Evolutionary conservation across 1,140 invertebrate genomes (phyloP).

Genomic region (Thalassaphorura encarpata): DNA sequence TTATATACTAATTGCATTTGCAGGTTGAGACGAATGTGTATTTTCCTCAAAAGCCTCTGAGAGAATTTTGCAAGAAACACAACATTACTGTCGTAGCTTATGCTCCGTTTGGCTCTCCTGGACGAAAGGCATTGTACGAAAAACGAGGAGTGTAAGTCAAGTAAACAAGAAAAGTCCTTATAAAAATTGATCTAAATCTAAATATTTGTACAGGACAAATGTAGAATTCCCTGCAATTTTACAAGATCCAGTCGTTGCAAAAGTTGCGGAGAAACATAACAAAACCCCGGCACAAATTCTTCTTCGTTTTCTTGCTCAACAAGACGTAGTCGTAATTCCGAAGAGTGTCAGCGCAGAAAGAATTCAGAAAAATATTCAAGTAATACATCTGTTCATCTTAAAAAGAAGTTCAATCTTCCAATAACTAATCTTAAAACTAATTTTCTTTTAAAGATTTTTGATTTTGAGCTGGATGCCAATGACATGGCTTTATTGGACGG

Average conservation of each 20-base stretch:
- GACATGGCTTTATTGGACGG: no score
- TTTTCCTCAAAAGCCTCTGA: slow-evolving; percentile 62
- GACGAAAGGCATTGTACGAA: no score
- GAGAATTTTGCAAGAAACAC: slow-evolving; percentile 55
- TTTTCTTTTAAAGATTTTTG: no score
- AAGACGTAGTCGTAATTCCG: slow-evolving; percentile 65
- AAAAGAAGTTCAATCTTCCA: no score
- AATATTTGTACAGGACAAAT: slow-evolving; percentile 59
- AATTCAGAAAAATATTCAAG: no score
- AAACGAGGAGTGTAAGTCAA: no score
- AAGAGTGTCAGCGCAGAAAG: slow-evolving; percentile 66
- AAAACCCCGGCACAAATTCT: slow-evolving; percentile 61
- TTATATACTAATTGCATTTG: slow-evolving; percentile 8
- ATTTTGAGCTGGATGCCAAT: no score
- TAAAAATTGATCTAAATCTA: no score
- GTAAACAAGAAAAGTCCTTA: no score
- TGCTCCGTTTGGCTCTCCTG: slow-evolving; percentile 63
- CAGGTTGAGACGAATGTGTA: slow-evolving; percentile 79
- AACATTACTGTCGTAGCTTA: slow-evolving; percentile 65
- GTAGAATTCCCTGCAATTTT: slow-evolving; percentile 43
- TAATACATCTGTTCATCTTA: no score
- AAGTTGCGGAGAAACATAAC: slow-evolving; percentile 54
- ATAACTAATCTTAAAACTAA: no score
- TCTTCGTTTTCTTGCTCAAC: slow-evolving; percentile 58
- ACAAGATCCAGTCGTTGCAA: slow-evolving; percentile 50